Evolutionary conservation across 2,888 invertebrate species (phyloP), one percentile per base, ranked within the genome.

Genomic region (Meiosimyza decipiens): DNA sequence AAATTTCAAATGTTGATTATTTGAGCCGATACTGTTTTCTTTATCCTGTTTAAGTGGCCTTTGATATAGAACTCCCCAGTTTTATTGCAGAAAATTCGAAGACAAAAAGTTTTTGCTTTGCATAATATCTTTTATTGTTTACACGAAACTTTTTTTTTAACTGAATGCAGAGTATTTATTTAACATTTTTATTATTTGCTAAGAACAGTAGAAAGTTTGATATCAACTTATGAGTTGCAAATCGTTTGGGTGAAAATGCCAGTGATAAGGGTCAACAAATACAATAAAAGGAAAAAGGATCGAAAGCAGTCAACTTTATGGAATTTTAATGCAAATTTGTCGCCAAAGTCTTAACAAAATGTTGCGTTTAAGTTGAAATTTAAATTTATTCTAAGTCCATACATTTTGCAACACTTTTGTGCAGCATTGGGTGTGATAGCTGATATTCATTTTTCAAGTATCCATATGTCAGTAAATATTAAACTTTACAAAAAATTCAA

Each of bases 231-330:
- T 63, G 16, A 54, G 63, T 57, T 28, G 15, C 28, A 57, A 28
- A 57, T 15, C 28, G 28, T 28, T 22, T 62, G 28, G 64, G 28
- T n/a, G 51, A 50, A 64, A 64, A 64, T 51, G 64, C 33, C 64
- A 64, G 50, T 64, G 64, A 64, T 64, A 51, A 64, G 64, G 64
- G 64, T 64, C 64, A 15, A 51, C 18, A 50, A 28, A 57, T n/a
- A 55, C 22, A 9, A 55, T 13, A 55, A 55, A 55, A 57, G 13
- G 28, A 57, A 57, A 57, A 57, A 57, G 57, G 57, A 13, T 57
- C 57, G 18, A 57, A 9, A 13, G 57, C 18, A 11, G 18, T 40
- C 9, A 40, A 40, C 40, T 40, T 40, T 40, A 40, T 40, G 40
- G 28, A 28, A 28, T 28, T 28, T 28, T 28, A 28, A 28, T 28